A percentile compares a stretch with the other conserved stretches of the same genome.
Evolutionary conservation across 2,888 invertebrate genomes (phyloP).

Genomic region (Iselma pallidipennis): DNA sequence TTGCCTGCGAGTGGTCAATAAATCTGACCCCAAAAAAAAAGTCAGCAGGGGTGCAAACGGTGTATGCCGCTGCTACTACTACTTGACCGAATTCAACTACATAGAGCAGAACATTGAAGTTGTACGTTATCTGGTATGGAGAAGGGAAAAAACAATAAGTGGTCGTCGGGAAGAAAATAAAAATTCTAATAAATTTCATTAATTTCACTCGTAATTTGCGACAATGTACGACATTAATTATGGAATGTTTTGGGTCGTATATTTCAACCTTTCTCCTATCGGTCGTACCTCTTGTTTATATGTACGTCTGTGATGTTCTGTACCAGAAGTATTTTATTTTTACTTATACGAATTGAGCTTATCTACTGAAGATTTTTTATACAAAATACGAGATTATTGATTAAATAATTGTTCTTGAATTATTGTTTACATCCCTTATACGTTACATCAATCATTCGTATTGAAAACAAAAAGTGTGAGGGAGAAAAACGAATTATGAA

Average conservation of each 20-base stretch:
- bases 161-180: no score
- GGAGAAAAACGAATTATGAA: no score
- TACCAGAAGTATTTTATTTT: no score
- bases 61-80: not conserved
- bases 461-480: no score
- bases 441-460: no score
- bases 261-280: not conserved
- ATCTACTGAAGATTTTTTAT: no score
- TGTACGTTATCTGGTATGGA: not conserved
- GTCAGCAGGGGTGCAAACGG: constrained; percentile 23
- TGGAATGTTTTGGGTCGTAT: not conserved
- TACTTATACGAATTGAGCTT: no score
- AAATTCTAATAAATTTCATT: not conserved
- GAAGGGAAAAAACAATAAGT: not conserved
- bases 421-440: no score
- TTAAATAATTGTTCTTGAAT: no score
- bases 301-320: no score
- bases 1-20: constrained; percentile 38
- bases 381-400: no score
- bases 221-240: not conserved
- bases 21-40: constrained; percentile 36
- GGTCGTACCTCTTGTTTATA: no score
- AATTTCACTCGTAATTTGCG: not conserved
- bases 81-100: not conserved
- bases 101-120: constrained; percentile 2